Evolutionary conservation across 2,888 invertebrate species (phyloP), one percentile per base, ranked within the genome.

Genomic region (Falcaria lacertinaria): DNA sequence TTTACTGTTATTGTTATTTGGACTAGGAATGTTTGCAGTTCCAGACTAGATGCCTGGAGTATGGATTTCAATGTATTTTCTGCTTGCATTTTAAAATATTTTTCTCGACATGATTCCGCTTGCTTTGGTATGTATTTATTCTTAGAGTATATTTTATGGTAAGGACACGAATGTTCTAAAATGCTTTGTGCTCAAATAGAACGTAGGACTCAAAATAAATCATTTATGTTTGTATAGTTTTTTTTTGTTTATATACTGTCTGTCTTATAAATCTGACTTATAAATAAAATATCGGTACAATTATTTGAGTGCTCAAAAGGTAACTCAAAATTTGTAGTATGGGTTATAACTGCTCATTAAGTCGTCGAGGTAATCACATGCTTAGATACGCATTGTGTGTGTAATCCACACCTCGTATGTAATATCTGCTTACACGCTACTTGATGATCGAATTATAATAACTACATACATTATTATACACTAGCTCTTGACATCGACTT

Each of bases 1-100:
- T 64, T 65, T 61, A 64, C 52, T 56, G 58, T 68, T 72, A 67
- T 68, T 67, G 59, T 65, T 73, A 63, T 66, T 71, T 68, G 61
- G 47, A 54, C 57, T 57, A 50, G 51, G 49, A 60, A 63, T 61
- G 56, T 64, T 65, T 61, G 52, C 57, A 39, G 42, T 55, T 42
- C 54, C 42, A 46, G 55, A 44, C 57, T 54, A 47, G 53, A 46
- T 51, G 44, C 48, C 48, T 41, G 35, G 54, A 57, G 57, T 63
- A 60, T 65, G 49, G 57, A 63, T 64, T 69, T 57, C 57, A 57
- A 56, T 55, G 56, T 47, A 57, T 52, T 62, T 47, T 43, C 40
- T 47, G 43, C 52, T 50, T 48, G 50, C 50, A 45, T 57, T 57
- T 53, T 51, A 53, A 47, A 50, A 52, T 53, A 51, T n/a, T n/a